Base-by-base conservation (phyloP, 2,113 vertebrate genomes). In the Mustela lutreola region DNA sequence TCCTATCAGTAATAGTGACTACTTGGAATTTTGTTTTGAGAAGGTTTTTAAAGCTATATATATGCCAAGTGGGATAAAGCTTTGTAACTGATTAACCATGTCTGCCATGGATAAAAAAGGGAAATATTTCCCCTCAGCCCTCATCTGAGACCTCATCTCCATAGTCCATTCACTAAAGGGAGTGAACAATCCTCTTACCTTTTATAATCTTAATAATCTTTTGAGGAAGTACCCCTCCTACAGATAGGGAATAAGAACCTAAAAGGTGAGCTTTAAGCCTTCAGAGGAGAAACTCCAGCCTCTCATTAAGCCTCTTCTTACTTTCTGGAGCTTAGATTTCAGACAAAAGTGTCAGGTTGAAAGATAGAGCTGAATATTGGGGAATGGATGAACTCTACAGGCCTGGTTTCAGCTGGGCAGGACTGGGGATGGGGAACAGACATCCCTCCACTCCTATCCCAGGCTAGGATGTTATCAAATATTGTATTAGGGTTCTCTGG, bases 261-360 rank as follows among this genome's bases (percentile, higher is more conserved):
- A 73, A 14, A 89, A 88, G 33, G 31, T 85, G 19, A 31, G 22
- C 39, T 33, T 93, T 94, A 84, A 71, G 5, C 71, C 71, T 90
- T 62, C 60, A 89, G 48, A 89, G 26, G 19, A 89, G 50, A 93
- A n/a, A 79, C 21, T 60, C 31, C 39, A 79, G 50, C 42, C 15
- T 84, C 31, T 83, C 45, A 31, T 2, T 71, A 24, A 96, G 58
- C 80, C 62, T 56, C 16, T 18, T 56, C 53, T 90, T 56, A 81
- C n/a, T 92, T 90, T 93, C 45, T 53, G 75, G 31, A 56, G 16
- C 76, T 86, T 81, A 65, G 26, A 31, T 87, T 91, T 95, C 75
- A 93, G 63, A 65, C 86, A 42, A 79, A 86, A 89, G 56, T 86
- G 26, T 91, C 85, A 86, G 7, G 11, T 67, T 93, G 36, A 91